Evolutionary conservation across 1,140 invertebrate species (phyloP), one percentile per base, ranked within the genome.

Genomic region (Helicoverpa armigera): DNA sequence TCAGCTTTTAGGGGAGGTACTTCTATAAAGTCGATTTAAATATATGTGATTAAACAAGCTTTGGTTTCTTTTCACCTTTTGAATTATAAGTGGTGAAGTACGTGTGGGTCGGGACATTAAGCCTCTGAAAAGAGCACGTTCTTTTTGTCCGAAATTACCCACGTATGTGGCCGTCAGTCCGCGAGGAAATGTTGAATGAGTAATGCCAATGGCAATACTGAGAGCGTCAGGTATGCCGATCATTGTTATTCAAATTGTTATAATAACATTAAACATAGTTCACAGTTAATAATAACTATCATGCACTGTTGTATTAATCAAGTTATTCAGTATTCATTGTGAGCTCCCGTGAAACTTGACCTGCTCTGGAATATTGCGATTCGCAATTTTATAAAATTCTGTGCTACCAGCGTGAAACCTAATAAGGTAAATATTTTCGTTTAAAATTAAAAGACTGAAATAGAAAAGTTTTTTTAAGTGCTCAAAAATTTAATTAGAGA

Each of bases 191-290:
- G 16, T 60, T 76, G 18, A 76, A 63, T 61, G 56, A 75, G n/a
- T 60, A 61, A 58, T 61, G 56, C 29, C 58, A 61, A 58, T 61
- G 43, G 50, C 58, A 50, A 51, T 60, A 50, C 56, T 18, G 18
- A 18, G 50, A 61, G 50, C 13, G 31, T 23, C 18, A 31, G 61
- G 76, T 5, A 31, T 61, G 23, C 67, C 77, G 29, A 50, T 18
- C 18, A 16, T 29, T 70, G 60, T 78, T 78, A 69, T 78, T 78
- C 16, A 77, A 77, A 53, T 43, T 10, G 23, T 58, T 70, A 51
- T 31, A 54, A 70, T 58, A 79, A 79, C 65, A 79, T 79, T 69
- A 79, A 70, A 79, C 77, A 79, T 50, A 18, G 29, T 11, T 77
- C 5, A 14, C n/a, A 61, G 61, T 35, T 77, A 53, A 67, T 53